A percentile compares a stretch with the other conserved stretches of the same genome.
phyloP scores from a whole-genome alignment of 2,113 vertebrate genomes.

The Hippocampus barbouri region DNA sequence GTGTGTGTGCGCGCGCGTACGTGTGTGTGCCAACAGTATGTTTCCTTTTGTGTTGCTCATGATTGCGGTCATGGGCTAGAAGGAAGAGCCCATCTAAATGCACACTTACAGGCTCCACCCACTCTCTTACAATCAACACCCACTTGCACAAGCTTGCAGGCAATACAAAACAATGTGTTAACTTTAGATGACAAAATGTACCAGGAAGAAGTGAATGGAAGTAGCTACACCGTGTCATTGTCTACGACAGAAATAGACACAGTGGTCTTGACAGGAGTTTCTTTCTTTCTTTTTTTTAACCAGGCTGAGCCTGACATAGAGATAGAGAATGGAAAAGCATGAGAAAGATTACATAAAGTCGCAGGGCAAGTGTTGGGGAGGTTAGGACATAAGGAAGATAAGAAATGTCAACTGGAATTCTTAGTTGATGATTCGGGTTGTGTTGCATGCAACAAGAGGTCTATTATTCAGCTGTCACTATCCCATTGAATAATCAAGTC shows the following conservation, averaged over 20 bases:
- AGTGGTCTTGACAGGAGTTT: slow-evolving; percentile 50
- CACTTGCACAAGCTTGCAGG: slow-evolving; percentile 19
- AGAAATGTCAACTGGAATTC: slow-evolving; percentile 26
- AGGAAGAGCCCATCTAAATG: slow-evolving; percentile 57
- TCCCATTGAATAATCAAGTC: too few relatives aligned
- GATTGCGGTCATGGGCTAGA: slow-evolving; percentile 59
- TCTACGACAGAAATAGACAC: slow-evolving; percentile 43
- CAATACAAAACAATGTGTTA: slow-evolving; percentile 24
- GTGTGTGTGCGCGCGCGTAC: slow-evolving; percentile 2
- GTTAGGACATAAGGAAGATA: neutral
- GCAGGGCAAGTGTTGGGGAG: slow-evolving; percentile 15
- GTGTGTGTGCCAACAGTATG: slow-evolving; percentile 26
- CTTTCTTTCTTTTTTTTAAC: slow-evolving; percentile 17
- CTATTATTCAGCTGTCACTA: too few relatives aligned
- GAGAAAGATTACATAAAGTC: slow-evolving; percentile 23
- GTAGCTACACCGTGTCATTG: slow-evolving; percentile 22
- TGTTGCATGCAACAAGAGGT: neutral
- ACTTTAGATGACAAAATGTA: slow-evolving; percentile 34
- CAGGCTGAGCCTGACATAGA: slow-evolving; percentile 24
- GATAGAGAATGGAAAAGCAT: slow-evolving; percentile 61
- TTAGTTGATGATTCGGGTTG: neutral
- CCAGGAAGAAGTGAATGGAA: slow-evolving; percentile 32
- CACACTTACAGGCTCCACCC: slow-evolving; percentile 51
- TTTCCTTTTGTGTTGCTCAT: slow-evolving; percentile 49
- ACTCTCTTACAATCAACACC: slow-evolving; percentile 27